Evolutionary conservation across 1,140 invertebrate species (phyloP).

Genomic region (Leptoteleia sp.): DNA sequence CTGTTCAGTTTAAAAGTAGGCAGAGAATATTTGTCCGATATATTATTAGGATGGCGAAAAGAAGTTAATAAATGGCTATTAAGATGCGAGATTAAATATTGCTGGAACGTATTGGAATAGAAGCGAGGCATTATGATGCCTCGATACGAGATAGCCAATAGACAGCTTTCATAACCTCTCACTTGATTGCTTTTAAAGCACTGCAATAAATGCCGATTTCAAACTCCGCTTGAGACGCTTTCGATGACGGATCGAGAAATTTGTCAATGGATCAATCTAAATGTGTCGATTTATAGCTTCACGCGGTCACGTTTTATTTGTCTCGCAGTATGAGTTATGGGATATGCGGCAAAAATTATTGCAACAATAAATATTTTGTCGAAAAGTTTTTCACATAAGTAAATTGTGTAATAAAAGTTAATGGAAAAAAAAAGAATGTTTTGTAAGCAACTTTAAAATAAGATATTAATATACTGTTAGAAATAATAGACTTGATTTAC

Average conservation of each 20-base stretch:
- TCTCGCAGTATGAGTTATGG: neutral
- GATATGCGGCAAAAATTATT: too few species aligned
- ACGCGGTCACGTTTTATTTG: constrained; percentile 8
- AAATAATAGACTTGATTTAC: too few species aligned
- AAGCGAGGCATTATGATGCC: constrained; percentile 15
- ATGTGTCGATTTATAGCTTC: constrained; percentile 12
- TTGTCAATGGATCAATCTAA: constrained; percentile 23
- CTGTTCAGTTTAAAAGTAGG: too few species aligned
- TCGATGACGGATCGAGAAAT: constrained; percentile 19
- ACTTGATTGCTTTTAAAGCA: constrained; percentile 45
- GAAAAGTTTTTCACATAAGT: too few species aligned
- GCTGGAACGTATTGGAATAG: constrained; percentile 13
- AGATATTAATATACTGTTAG: too few species aligned
- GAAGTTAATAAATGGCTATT: constrained; percentile 43
- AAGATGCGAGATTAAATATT: constrained; percentile 51
- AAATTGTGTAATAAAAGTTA: too few species aligned
- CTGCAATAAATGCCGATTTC: constrained; percentile 33
- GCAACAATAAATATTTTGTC: too few species aligned
- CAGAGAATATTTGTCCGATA: too few species aligned
- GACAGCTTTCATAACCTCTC: constrained; percentile 46
- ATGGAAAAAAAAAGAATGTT: too few species aligned
- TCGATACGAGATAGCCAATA: constrained; percentile 34
- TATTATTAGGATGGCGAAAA: too few species aligned
- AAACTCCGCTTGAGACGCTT: constrained; percentile 2
- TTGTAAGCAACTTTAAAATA: too few species aligned